These are phyloP conservation scores for Pherbina coryleti DNA, from an alignment of 2,888 invertebrate genomes.

Conservation along the genomic window DNA sequence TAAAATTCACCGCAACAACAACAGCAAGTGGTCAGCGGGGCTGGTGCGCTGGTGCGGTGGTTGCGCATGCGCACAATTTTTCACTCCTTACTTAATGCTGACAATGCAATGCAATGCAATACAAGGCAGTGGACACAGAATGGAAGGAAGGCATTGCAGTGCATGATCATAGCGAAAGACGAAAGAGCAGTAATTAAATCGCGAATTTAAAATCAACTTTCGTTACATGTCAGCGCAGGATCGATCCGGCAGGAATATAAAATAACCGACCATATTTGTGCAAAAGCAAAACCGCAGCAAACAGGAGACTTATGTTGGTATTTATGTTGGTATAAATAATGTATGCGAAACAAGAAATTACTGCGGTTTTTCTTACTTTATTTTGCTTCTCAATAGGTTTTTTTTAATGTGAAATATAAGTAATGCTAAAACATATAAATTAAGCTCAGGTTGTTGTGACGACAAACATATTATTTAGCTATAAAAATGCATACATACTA, in stretches of 20 bases:
- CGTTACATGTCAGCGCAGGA: constrained; percentile 17
- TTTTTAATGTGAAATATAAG: neutral
- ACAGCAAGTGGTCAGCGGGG: neutral
- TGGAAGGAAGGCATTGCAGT: neutral
- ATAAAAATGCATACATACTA: neutral
- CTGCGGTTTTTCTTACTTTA: neutral
- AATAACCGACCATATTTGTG: neutral
- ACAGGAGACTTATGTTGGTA: neutral
- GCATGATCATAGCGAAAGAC: neutral
- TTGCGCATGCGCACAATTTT: constrained; percentile 14
- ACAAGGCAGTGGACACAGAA: neutral
- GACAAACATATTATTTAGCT: neutral
- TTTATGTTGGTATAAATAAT: neutral
- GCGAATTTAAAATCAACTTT: constrained; percentile 31
- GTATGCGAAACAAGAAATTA: neutral
- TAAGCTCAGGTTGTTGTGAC: neutral
- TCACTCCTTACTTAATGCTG: neutral
- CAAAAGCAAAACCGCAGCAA: neutral
- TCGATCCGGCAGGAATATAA: constrained; percentile 16
- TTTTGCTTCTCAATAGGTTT: neutral
- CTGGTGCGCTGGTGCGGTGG: constrained; percentile 19
- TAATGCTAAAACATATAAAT: constrained; percentile 1
- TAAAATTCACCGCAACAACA: constrained; percentile 15
- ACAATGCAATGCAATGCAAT: constrained; percentile 14
- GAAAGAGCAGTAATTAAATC: constrained; percentile 21